Conservation (phyloP, 2,797 vertebrate species). For the Sebastes trivittatus region DNA sequence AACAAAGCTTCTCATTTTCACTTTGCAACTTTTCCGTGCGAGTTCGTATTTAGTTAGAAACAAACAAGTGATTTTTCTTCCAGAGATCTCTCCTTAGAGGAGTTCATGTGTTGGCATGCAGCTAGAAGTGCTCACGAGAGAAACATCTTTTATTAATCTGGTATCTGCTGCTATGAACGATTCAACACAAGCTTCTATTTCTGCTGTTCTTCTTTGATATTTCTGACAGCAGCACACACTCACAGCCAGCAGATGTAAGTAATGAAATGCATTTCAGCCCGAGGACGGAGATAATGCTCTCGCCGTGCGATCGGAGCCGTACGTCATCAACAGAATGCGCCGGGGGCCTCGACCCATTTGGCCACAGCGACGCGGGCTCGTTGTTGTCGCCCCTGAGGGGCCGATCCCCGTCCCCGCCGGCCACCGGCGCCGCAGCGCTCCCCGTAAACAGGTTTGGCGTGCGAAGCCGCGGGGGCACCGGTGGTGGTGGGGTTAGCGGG, state of each 20-base stretch:
- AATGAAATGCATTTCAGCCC: constrained; percentile 58
- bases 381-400: constrained; percentile 48
- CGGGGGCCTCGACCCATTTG: constrained; percentile 47
- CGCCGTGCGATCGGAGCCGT: constrained; percentile 39
- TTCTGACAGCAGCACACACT: constrained; percentile 25
- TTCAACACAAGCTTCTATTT: background rate
- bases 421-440: constrained; percentile 2
- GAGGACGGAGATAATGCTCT: constrained; percentile 62
- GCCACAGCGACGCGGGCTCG: constrained; percentile 33
- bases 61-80: constrained; percentile 6
- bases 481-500: constrained; percentile 19
- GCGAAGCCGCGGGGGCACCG: constrained; percentile 2
- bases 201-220: constrained; percentile 20
- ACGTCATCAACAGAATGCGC: constrained; percentile 62
- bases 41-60: constrained; percentile 53
- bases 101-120: background rate
- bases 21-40: constrained; percentile 50
- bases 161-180: constrained; percentile 25
- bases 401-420: constrained; percentile 1
- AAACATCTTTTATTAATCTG: constrained; percentile 20
- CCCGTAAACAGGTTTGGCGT: constrained; percentile 41
- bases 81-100: constrained; percentile 1
- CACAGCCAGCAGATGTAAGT: constrained; percentile 32
- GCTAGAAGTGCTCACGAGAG: background rate
- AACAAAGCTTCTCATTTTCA: constrained; percentile 62